Evolutionary conservation across 2,888 invertebrate genomes (phyloP), one percentile per base, ranked within the genome.

Genomic region (Macaria liturata): DNA sequence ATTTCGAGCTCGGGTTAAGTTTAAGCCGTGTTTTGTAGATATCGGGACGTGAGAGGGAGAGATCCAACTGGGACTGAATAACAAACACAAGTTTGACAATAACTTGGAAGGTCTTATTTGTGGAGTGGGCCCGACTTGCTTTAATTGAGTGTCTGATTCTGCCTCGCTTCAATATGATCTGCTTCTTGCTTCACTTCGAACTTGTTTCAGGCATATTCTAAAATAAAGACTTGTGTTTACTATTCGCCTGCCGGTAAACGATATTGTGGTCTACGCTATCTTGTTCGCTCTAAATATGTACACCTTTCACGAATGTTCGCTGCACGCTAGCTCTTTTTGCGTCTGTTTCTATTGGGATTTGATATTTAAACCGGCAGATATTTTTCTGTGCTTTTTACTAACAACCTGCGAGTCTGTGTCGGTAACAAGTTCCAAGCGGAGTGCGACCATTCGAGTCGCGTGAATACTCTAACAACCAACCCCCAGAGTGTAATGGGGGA

Each of bases 371-470:
- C 34, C 5, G 4, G 34, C 34, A 37, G 34, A 7, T 37, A 37
- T 37, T 4, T 37, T 7, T 37, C 20, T 1, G 34, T 37, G 34
- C 7, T 37, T 4, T 37, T 37, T 7, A 1, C 5, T 37, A 37
- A 37, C 34, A 7, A 37, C 7, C 5, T 37, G 34, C 34, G 34
- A 75, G 71, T 20, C 20, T 20, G 76, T 77, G 74, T 80, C 79
- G 78, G 81, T 84, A 85, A 86, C 85, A 81, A 85, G 81, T 83
- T 84, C 80, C 78, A 76, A 81, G 76, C 72, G 70, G 73, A 83
- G 78, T 80, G 80, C 79, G 79, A 75, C 81, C 72, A 75, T 82
- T 71, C 68, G 73, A 80, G 79, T 73, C 77, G 74, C 74, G 73
- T 78, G 74, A 78, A 74, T 72, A 51, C 32, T 44, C 20, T 31